These are phyloP conservation scores for Nephrotoma flavescens DNA, from an alignment of 2,888 invertebrate species.

Conservation along the genomic window DNA sequence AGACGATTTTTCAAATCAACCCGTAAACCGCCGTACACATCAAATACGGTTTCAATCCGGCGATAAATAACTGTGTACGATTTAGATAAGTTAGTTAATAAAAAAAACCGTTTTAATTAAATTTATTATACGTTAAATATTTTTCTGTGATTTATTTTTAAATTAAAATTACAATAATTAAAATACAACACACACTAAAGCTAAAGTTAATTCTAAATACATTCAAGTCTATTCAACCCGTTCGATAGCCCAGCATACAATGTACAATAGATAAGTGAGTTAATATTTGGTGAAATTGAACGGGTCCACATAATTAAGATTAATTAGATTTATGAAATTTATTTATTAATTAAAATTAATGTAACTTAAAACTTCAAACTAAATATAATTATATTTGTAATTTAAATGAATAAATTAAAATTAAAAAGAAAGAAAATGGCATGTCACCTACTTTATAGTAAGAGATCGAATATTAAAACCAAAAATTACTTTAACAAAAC, in stretches of 20 bases:
- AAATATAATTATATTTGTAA: not conserved
- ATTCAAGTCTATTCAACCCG: not conserved
- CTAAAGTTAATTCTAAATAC: not conserved
- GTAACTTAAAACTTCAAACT: not conserved
- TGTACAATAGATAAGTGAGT: not conserved
- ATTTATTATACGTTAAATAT: not conserved
- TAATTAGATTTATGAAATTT: not conserved
- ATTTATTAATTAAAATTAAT: not conserved
- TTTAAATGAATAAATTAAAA: too few species aligned
- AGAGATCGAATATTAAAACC: too few species aligned
- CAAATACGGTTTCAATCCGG: not conserved
- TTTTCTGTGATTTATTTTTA: not conserved
- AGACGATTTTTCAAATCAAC: slow-evolving; percentile 23
- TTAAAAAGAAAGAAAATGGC: too few species aligned
- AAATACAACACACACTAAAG: not conserved
- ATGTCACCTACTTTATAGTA: too few species aligned
- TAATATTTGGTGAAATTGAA: not conserved
- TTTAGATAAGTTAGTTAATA: not conserved
- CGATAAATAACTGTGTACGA: not conserved
- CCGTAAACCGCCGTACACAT: not conserved
- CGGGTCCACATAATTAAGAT: not conserved
- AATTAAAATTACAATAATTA: not conserved
- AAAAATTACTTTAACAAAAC: too few species aligned
- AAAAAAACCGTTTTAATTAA: not conserved
- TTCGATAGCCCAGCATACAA: not conserved